Evolutionary conservation across 2,113 vertebrate genomes (phyloP), one percentile per base, ranked within the genome.

Genomic region (Microcebus ravelobensis): DNA sequence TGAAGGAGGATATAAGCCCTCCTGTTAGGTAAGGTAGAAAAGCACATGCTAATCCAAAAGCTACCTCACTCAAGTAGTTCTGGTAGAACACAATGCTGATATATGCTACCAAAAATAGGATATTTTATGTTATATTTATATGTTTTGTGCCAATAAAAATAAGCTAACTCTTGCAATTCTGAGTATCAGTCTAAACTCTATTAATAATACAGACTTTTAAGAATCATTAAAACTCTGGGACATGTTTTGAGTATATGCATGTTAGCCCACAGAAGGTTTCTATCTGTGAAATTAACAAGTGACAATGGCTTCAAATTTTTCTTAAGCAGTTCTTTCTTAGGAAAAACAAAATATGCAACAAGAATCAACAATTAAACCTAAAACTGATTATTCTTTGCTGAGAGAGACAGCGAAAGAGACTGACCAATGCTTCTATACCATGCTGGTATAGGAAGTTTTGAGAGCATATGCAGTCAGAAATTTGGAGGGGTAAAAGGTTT

Each of bases 11-110:
- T 57, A 50, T 36, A 9, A 92, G 39, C 84, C 45, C 70, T 92
- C 42, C 81, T 80, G 2, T 63, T 86, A 90, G 59, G 34, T 73
- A 86, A 95, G 27, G 48, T 21, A 97, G 76, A 83, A 96, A 97
- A 92, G 27, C 45, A 87, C 65, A 65, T 57, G 55, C 52, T 94
- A 94, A 94, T 68, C 84, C 59, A 91, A 94, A 94, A 76, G 63
- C 77, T 88, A 96, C 71, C 68, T 80, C 68, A 71, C 74, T 80
- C 55, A 71, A 84, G 74, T 45, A 76, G 9, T 76, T 91, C n/a
- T 92, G 17, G 8, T 21, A 90, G 50, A 94, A 94, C 39, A 94
- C 45, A 87, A 55, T 61, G 94, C 67, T 87, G 48, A 79, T 77
- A 94, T n/a, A 91, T 45, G 50, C 31, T 67, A 85, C 77, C 61